Base-by-base conservation (phyloP, 2,797 vertebrate genomes). In the Neomorphus geoffroyi region DNA sequence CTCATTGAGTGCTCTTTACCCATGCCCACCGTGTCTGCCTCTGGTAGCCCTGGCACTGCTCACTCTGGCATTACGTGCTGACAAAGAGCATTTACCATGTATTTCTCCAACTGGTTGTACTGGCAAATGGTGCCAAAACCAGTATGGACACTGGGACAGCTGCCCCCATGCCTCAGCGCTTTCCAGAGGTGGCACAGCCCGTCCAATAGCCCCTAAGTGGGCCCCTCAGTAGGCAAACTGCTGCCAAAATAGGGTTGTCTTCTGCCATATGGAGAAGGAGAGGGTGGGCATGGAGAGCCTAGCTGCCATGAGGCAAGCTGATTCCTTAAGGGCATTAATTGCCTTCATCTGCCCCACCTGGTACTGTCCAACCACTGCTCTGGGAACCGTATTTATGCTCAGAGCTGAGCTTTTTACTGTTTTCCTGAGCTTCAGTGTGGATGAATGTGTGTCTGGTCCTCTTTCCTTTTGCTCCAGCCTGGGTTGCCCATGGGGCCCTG, bases 341-440 rank as follows among this genome's bases (percentile, higher is more conserved):
- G 19, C 39, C 56, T 26, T 62, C 39, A 71, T 2, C 26, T 72
- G 66, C 30, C 48, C 22, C 60, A 81, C 53, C 39, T 66, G 58
- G 26, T 11, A 2, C 18, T 28, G 39, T 11, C 27, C 24, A 67
- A 9, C 17, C 19, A 5, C 30, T 11, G 33, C 78, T 77, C 35
- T 4, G 2, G 32, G 60, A 82, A 24, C 57, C 19, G 2, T 45
- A 1, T 45, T 45, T 64, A 75, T 79, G 26, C 37, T 50, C 41
- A 33, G 60, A 46, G 13, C 17, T 50, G 11, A 7, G 0, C 1
- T 6, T 0, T 0, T 13, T 0, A 0, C 0, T 0, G 1, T 2
- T 22, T 4, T 14, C 0, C 1, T 10, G 24, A 6, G 6, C 11
- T 43, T 18, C 0, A 0, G 0, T 0, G 0, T 3, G 11, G 3